Evolutionary conservation across 2,797 vertebrate species (phyloP), one percentile per base, ranked within the genome.

Genomic region (Cichlasoma orientale): DNA sequence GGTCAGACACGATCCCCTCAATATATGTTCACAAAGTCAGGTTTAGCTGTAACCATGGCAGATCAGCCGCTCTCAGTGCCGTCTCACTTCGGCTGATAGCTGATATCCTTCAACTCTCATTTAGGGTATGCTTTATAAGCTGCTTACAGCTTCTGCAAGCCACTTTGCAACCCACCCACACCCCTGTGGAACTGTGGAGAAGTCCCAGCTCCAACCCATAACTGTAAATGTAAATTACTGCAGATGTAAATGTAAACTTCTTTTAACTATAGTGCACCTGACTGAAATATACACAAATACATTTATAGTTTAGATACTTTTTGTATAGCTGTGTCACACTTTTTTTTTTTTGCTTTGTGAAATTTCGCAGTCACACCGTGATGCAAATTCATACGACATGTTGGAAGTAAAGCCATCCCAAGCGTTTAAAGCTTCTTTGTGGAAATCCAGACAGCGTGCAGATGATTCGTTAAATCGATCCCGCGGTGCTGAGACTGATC

Each of bases 381-480:
- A 36, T 80, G 69, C 68, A 29, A 16, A 38, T 71, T 75, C 84
- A 78, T 74, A 87, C 74, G 77, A 58, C 75, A 82, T 69, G 75
- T 84, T 74, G 87, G 88, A 84, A 92, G 87, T 18, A 38, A 55
- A 10, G 78, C 82, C 89, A 85, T 84, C 53, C 41, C 41, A 2
- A 59, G 77, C 27, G 84, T 94, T 91, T 93, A 90, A 92, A 91
- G 86, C 78, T 52, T 52, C 68, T 88, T 27, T 74, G 76, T 58
- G 82, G 90, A 82, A 77, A 82, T 88, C 75, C 89, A 86, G 82
- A 86, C 88, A 83, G 83, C 73, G 61, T 73, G 86, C 89, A 76
- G 74, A 82, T 55, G 27, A 90, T 91, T 87, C 66, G 53, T 38
- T 85, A 75, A 85, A 92, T 88, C 86, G 76, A 86, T 86, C 86